These are phyloP conservation scores for Cirrhinus molitorella DNA, from an alignment of 2,797 vertebrate species.

Conservation along the genomic window DNA sequence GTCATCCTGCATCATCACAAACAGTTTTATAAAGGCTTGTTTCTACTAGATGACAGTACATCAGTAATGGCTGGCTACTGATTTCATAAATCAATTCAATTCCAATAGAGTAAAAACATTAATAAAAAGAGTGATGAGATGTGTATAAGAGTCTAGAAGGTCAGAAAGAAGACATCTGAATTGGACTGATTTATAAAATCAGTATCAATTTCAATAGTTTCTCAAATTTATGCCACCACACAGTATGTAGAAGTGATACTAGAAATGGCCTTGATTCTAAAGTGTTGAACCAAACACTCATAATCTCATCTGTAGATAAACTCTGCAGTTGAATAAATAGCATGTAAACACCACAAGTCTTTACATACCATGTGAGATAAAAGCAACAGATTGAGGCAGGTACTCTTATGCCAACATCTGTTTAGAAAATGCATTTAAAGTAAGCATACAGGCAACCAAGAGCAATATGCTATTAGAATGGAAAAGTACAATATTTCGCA, in stretches of 20 bases:
- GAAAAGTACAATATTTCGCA: background rate
- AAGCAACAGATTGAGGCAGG: conserved; percentile 1
- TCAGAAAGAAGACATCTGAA: background rate
- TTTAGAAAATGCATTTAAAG: background rate
- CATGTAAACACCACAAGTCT: background rate
- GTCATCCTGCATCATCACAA: background rate
- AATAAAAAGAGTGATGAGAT: background rate
- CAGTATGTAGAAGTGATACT: background rate
- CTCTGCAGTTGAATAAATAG: conserved; percentile 1
- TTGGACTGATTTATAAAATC: background rate
- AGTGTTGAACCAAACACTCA: background rate
- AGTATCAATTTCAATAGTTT: background rate
- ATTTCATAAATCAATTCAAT: background rate
- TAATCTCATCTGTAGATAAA: conserved; percentile 12
- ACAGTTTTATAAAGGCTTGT: background rate
- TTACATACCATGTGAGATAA: background rate
- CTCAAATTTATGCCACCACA: background rate
- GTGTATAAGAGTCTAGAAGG: background rate
- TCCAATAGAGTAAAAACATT: background rate
- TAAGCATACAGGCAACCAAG: background rate
- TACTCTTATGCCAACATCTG: background rate
- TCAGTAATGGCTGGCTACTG: background rate
- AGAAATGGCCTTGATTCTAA: background rate
- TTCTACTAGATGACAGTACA: background rate
- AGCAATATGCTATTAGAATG: background rate